These are phyloP conservation scores for Nanorana parkeri DNA, from an alignment of 2,113 vertebrate genomes.

Conservation along the genomic window DNA sequence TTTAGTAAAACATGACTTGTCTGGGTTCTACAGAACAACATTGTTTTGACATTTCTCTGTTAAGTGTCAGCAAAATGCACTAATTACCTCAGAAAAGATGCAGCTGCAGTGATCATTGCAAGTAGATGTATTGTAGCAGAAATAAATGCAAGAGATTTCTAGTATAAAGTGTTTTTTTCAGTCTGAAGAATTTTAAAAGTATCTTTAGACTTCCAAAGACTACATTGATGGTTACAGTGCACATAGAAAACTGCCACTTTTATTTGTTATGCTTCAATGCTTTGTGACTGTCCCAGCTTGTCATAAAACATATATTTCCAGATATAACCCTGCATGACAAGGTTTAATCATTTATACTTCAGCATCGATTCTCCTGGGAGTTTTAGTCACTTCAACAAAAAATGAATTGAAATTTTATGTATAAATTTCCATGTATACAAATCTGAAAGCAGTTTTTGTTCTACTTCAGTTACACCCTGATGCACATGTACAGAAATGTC, in stretches of 20 bases:
- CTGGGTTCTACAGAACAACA: slow-evolving; percentile 23
- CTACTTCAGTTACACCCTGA: slow-evolving; percentile 20
- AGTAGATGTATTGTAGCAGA: slow-evolving; percentile 14
- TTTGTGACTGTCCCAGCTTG: slow-evolving; percentile 75
- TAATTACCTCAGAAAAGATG: slow-evolving; percentile 46
- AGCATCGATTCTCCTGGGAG: slow-evolving; percentile 65
- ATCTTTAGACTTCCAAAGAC: slow-evolving; percentile 64
- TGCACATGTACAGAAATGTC: slow-evolving; percentile 40
- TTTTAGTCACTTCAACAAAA: slow-evolving; percentile 64
- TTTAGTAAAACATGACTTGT: slow-evolving; percentile 41
- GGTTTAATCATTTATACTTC: slow-evolving; percentile 73
- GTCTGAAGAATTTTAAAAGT: slow-evolving; percentile 27
- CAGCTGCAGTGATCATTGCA: slow-evolving; percentile 43
- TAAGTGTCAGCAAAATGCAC: slow-evolving; percentile 53
- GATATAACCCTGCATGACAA: slow-evolving; percentile 71
- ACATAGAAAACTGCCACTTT: slow-evolving; percentile 72
- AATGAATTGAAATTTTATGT: slow-evolving; percentile 45
- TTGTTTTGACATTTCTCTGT: slow-evolving; percentile 45
- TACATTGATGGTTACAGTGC: slow-evolving; percentile 70
- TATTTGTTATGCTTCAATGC: slow-evolving; percentile 75
- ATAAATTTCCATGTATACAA: slow-evolving; percentile 45
- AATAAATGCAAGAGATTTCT: slow-evolving; percentile 44
- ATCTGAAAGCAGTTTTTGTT: slow-evolving; percentile 23
- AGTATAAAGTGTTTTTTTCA: slow-evolving; percentile 27
- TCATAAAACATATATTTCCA: slow-evolving; percentile 70